Percentiles rank a stretch among this genome's conserved stretches.
Conservation (phyloP, 2,113 vertebrate species). For the Neogale vison region DNA sequence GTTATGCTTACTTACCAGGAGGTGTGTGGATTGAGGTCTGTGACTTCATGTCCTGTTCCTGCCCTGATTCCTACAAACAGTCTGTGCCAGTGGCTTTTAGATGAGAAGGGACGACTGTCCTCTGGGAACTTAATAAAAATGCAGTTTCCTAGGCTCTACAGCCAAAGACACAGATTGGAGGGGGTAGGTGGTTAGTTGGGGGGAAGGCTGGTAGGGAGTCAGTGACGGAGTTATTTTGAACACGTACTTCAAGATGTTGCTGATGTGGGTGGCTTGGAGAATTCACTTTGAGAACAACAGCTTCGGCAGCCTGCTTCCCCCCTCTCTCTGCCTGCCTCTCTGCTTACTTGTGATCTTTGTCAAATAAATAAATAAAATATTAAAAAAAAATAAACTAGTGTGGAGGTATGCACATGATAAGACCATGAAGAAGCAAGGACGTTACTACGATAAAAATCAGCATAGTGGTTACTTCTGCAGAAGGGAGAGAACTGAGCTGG, state of each 20-base stretch:
- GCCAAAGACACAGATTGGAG: not conserved
- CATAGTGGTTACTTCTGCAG: not conserved
- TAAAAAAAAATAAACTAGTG: not conserved
- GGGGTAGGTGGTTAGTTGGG: not conserved
- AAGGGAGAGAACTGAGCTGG: not conserved
- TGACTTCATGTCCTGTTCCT: not conserved
- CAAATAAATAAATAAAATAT: no score
- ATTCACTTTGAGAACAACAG: not conserved
- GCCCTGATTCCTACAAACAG: not conserved
- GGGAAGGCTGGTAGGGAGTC: no score
- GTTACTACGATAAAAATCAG: not conserved
- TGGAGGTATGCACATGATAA: no score
- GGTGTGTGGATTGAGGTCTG: fast-evolving
- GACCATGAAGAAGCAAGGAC: not conserved
- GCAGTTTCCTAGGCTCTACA: not conserved
- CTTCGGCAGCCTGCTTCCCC: no score
- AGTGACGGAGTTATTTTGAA: not conserved
- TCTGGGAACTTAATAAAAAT: not conserved
- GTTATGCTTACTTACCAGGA: fast-evolving
- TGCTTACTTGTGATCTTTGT: no score
- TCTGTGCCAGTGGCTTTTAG: not conserved
- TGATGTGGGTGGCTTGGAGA: fast-evolving
- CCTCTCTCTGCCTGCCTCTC: no score
- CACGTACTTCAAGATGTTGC: fast-evolving
- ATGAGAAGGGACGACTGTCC: fast-evolving